Percentiles rank a stretch among this genome's conserved stretches.
Evolutionary conservation across 2,797 vertebrate genomes (phyloP).

Genomic region (Falco cherrug): DNA sequence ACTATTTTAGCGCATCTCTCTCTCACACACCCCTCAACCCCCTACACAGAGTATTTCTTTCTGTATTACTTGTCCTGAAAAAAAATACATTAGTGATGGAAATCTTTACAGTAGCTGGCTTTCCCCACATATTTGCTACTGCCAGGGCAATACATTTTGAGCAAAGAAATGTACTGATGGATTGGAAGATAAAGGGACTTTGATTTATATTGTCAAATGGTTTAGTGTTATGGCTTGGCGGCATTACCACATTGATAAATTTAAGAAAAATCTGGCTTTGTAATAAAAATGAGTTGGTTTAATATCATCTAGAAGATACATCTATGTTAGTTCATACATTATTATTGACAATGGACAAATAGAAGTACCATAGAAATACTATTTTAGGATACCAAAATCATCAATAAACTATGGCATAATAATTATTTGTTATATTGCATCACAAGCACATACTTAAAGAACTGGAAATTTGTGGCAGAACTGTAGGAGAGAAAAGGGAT

Average conservation of each 20-base stretch:
- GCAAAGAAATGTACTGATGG: constrained; percentile 47
- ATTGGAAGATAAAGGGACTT: constrained; percentile 85
- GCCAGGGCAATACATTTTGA: constrained; percentile 58
- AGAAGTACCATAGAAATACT: not conserved
- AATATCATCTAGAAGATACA: not conserved
- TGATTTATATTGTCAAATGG: constrained; percentile 75
- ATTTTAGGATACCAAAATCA: not conserved
- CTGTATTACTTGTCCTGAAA: not conserved
- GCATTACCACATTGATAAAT: constrained; percentile 32
- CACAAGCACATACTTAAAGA: not conserved
- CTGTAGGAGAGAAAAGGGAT: not conserved
- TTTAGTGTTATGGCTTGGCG: constrained; percentile 36
- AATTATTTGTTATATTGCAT: not conserved
- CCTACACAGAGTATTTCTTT: not conserved
- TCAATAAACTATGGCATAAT: not conserved
- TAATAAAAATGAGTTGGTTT: not conserved
- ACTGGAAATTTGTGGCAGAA: not conserved
- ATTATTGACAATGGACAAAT: not conserved
- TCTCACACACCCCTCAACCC: not conserved
- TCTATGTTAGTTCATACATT: not conserved
- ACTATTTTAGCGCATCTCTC: not conserved
- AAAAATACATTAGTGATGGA: constrained; percentile 25
- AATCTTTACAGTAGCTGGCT: constrained; percentile 48
- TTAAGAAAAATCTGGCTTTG: not conserved
- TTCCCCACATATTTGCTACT: not conserved